These are phyloP conservation scores for Ctenosaura bakeri DNA, from an alignment of 2,797 vertebrate genomes.

Conservation along the genomic window DNA sequence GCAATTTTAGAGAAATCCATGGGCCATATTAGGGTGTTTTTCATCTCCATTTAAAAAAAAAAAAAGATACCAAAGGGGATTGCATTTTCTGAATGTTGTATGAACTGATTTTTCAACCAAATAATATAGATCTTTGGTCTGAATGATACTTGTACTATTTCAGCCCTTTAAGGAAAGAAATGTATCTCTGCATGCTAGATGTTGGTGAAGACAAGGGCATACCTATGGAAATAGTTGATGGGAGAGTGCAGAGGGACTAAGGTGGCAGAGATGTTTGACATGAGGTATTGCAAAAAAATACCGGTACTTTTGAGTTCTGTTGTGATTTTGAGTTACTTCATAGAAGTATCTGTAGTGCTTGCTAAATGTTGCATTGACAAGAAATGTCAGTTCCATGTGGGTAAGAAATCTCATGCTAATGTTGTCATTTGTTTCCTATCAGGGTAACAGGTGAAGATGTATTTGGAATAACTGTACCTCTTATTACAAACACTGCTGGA, in stretches of 20 bases:
- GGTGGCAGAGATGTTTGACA: neutral
- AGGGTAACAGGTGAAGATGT: conserved; percentile 92
- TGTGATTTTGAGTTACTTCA: neutral
- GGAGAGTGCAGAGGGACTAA: neutral
- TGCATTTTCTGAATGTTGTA: no score
- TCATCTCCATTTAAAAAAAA: no score
- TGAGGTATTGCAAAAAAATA: neutral
- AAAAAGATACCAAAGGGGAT: no score
- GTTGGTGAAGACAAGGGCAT: neutral
- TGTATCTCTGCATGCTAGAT: neutral
- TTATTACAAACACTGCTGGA: conserved; percentile 91
- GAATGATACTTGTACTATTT: neutral
- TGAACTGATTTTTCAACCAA: neutral
- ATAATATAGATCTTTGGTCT: neutral
- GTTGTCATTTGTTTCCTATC: neutral
- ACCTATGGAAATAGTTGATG: neutral
- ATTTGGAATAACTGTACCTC: conserved; percentile 93
- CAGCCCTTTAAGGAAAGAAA: neutral
- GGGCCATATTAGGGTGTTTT: no score
- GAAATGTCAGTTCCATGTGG: neutral
- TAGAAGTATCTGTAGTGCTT: neutral
- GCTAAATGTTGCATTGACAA: neutral
- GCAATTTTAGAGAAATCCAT: no score
- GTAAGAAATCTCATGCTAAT: no score
- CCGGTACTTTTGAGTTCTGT: neutral